These are phyloP conservation scores for Iguana delicatissima DNA, from an alignment of 2,797 vertebrate genomes.

Conservation along the genomic window DNA sequence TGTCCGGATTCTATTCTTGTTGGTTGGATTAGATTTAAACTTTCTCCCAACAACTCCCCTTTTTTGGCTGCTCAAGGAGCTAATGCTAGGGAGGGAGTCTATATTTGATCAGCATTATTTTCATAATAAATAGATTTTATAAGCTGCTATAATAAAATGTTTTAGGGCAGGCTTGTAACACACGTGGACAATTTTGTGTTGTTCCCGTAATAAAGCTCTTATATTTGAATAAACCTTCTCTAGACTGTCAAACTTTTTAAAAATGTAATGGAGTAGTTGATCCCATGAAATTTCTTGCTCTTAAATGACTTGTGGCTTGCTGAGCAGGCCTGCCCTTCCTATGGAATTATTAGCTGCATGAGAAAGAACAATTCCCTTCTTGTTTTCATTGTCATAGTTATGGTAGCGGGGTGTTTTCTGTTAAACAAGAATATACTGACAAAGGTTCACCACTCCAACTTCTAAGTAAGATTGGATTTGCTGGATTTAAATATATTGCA, in stretches of 20 bases:
- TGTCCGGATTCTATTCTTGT: background rate
- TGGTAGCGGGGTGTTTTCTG: accelerated
- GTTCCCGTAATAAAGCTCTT: background rate
- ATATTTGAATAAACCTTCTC: background rate
- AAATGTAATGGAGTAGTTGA: background rate
- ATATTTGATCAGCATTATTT: background rate
- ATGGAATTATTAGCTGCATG: background rate
- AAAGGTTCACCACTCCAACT: background rate
- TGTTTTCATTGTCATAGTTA: background rate
- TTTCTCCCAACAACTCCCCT: background rate
- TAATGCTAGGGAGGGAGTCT: background rate
- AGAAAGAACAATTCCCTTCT: background rate
- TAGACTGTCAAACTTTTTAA: background rate
- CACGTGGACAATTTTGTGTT: background rate
- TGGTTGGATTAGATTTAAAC: background rate
- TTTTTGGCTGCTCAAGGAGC: background rate
- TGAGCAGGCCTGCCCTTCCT: background rate
- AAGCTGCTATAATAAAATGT: background rate
- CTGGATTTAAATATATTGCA: background rate
- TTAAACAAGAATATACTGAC: too few relatives aligned
- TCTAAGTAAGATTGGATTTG: background rate
- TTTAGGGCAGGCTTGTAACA: background rate
- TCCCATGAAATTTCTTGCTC: background rate
- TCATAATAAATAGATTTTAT: background rate
- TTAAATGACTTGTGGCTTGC: background rate